These are phyloP conservation scores for Porites lutea DNA, from an alignment of 64 coral and sea anemone genomes.

Conservation along the genomic window DNA sequence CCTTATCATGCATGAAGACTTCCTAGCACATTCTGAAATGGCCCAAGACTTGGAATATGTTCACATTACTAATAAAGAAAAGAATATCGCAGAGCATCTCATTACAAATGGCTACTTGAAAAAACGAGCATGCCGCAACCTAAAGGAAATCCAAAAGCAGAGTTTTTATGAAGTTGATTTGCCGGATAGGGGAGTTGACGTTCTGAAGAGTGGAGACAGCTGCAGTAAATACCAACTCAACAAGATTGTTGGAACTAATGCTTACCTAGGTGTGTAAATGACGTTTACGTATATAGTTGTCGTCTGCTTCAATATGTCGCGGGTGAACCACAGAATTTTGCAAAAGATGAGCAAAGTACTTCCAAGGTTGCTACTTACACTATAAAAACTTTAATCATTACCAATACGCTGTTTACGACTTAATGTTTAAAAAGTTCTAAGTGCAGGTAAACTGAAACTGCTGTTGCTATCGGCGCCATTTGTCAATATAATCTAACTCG, in stretches of 20 bases:
- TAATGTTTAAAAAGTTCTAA: no score
- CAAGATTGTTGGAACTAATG: constrained; percentile 24
- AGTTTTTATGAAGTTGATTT: constrained; percentile 53
- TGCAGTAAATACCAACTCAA: constrained; percentile 34
- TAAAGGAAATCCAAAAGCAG: constrained; percentile 8
- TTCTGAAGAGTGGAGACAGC: neutral
- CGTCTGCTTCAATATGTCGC: no score
- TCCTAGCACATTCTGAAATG: neutral
- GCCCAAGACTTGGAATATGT: constrained; percentile 26
- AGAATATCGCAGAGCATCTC: constrained; percentile 26
- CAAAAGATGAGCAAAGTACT: no score
- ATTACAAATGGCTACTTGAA: constrained; percentile 14
- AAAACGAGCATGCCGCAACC: constrained; percentile 29
- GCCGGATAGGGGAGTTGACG: neutral
- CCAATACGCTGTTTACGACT: no score
- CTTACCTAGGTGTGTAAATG: constrained; percentile 23
- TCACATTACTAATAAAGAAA: constrained; percentile 49
- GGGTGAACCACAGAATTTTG: no score
- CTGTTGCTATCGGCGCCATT: no score
- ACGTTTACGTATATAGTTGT: neutral
- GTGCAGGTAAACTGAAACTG: no score
- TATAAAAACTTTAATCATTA: no score
- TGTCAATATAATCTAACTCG: no score
- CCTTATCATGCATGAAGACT: constrained; percentile 50
- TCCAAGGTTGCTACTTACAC: no score